Base-by-base conservation (phyloP, 1,140 invertebrate species). In the Ips nitidus region DNA sequence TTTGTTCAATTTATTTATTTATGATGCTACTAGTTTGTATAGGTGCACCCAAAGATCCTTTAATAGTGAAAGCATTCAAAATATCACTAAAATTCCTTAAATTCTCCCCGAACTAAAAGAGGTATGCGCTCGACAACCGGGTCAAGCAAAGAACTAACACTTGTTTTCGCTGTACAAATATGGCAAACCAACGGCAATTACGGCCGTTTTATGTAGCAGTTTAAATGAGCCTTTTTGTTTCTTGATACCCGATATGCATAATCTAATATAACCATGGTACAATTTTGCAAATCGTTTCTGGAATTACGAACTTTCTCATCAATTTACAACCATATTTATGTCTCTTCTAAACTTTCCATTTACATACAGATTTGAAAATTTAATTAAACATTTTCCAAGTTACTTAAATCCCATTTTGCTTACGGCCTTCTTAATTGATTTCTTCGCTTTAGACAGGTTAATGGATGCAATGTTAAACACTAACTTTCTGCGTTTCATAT, bases 401-500 rank as follows among this genome's bases (percentile, higher is more conserved):
- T 1, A 45, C 5, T 66, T 45, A 57, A 7, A 57, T n/a, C 8
- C 64, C 52, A 66, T 66, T 37, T 67, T 47, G 37, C 55, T 68
- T 1, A 60, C 45, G 42, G 57, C 66, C 41, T 59, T 68, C 39
- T 61, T 60, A 52, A 68, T 38, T 2, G 45, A 68, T 45, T 53
- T 68, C 37, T 43, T 68, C 47, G 66, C 68, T 40, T 64, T 63
- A 3, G 61, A 64, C 3, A 63, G 4, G 5, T 52, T 43, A 37
- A 70, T 41, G 7, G 42, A 36, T 1, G 40, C 3, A 38, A 70
- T 42, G 52, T 64, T 58, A 41, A 63, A 70, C 1, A 70, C 45
- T 2, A 70, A 39, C 40, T 70, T 70, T 36, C 61, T 41, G 2
- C 60, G 41, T 4, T 70, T 70, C n/a, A 45, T 47, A 2, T 63